Evolutionary conservation across 2,113 vertebrate genomes (phyloP).

Genomic region (Echinops telfairi): DNA sequence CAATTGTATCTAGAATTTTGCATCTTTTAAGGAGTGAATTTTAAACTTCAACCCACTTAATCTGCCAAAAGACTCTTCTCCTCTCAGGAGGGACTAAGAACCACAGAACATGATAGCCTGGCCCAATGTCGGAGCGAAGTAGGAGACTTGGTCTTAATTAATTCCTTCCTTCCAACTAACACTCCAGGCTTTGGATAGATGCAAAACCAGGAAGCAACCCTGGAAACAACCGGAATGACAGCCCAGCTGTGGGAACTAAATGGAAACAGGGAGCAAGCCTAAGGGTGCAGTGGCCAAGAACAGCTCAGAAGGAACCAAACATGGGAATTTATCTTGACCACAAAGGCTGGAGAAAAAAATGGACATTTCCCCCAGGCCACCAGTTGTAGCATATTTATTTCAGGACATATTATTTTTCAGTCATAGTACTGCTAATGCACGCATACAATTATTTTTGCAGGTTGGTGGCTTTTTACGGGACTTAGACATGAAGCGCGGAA

Average conservation of each 20-base stretch:
- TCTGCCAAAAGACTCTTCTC: no score
- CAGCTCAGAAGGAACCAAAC: background rate
- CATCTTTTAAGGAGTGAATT: conserved; percentile 21
- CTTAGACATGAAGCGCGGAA: conserved; percentile 13
- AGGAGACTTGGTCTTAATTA: background rate
- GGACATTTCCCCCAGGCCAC: conserved; percentile 44
- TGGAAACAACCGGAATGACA: conserved; percentile 38
- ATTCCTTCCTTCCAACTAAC: conserved; percentile 51
- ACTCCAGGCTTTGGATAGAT: background rate
- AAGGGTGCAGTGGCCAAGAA: background rate
- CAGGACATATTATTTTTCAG: conserved; percentile 33
- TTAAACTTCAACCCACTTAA: background rate
- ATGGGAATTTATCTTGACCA: conserved; percentile 50
- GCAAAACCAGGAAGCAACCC: conserved; percentile 16
- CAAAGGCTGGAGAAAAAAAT: conserved; percentile 34
- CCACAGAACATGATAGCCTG: background rate
- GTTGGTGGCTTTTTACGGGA: conserved; percentile 60
- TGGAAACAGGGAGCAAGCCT: background rate
- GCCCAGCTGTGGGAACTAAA: background rate
- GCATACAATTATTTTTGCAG: conserved; percentile 59
- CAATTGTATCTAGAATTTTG: background rate
- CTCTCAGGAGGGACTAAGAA: background rate
- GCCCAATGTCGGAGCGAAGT: background rate
- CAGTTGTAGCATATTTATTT: conserved; percentile 67
- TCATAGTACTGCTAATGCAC: conserved; percentile 52